Evolutionary conservation across 2,888 invertebrate species (phyloP).

Genomic region (Plagiodera versicolora): DNA sequence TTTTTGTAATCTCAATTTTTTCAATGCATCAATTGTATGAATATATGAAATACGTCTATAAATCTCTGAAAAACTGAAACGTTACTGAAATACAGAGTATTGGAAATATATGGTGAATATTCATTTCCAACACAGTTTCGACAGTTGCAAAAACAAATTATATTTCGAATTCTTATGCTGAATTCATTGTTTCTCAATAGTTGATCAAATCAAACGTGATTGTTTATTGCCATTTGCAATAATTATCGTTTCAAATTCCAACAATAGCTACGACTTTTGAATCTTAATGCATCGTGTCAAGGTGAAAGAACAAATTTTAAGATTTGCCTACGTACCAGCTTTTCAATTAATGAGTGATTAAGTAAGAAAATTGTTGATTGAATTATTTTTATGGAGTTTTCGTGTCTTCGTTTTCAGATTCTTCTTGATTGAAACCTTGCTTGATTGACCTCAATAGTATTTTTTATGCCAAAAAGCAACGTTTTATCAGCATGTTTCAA

Average conservation of each 20-base stretch:
- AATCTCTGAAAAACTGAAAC: too few relatives aligned
- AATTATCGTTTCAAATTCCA: background rate
- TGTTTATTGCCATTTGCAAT: conserved; percentile 8
- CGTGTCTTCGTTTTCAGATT: background rate
- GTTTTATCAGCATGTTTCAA: too few relatives aligned
- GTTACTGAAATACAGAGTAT: too few relatives aligned
- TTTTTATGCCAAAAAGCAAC: too few relatives aligned
- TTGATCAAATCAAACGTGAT: conserved; percentile 44
- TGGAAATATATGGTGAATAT: too few relatives aligned
- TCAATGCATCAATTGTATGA: too few relatives aligned
- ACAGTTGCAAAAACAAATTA: background rate
- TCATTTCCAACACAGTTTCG: too few relatives aligned
- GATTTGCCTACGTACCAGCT: too few relatives aligned
- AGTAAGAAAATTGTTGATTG: background rate
- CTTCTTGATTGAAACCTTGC: background rate
- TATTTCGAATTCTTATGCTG: conserved; percentile 29
- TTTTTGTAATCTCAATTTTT: too few relatives aligned
- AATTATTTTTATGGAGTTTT: background rate
- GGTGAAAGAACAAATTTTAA: background rate
- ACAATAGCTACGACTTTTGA: background rate
- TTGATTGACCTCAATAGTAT: background rate
- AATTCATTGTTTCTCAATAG: conserved; percentile 45
- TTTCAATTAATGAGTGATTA: background rate
- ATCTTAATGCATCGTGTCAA: conserved; percentile 11
- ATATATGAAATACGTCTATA: too few relatives aligned